These are phyloP conservation scores for Spheniscus mendiculus DNA, from an alignment of 2,113 vertebrate species.

Conservation along the genomic window DNA sequence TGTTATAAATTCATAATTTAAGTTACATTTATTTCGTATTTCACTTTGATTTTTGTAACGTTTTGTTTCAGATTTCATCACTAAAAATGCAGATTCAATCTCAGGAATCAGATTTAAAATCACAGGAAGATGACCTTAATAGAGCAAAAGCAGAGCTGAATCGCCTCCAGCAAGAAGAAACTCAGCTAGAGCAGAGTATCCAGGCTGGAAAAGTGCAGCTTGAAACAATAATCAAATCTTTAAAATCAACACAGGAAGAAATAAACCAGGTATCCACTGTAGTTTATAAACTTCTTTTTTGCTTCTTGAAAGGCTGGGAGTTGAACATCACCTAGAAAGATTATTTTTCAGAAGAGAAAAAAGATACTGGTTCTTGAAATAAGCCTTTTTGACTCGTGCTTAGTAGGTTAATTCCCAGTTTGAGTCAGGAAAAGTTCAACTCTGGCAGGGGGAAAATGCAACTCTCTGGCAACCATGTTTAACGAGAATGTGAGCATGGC, in stretches of 20 bases:
- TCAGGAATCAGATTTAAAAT: constrained; percentile 92
- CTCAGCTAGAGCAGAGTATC: constrained; percentile 93
- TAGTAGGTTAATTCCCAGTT: neutral
- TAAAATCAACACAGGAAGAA: constrained; percentile 95
- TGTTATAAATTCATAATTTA: neutral
- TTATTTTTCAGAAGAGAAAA: neutral
- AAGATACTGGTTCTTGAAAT: neutral
- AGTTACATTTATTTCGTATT: neutral
- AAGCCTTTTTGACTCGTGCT: neutral
- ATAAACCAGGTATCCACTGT: constrained; percentile 88
- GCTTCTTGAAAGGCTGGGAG: neutral
- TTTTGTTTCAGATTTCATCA: constrained; percentile 85
- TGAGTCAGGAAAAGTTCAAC: neutral
- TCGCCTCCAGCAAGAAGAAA: constrained; percentile 92
- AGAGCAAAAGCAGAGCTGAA: constrained; percentile 89
- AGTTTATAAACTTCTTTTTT: neutral
- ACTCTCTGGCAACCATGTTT: neutral
- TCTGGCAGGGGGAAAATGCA: neutral
- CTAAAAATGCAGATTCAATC: constrained; percentile 93
- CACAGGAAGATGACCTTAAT: constrained; percentile 93
- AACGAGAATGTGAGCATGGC: too few relatives aligned
- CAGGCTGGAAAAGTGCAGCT: constrained; percentile 93
- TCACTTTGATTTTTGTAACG: neutral
- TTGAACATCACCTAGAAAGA: neutral
- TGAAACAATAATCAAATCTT: constrained; percentile 95